Percentiles rank a stretch among this genome's conserved stretches.
Conservation (phyloP, 2,113 vertebrate genomes). For the Rhineura floridana region DNA sequence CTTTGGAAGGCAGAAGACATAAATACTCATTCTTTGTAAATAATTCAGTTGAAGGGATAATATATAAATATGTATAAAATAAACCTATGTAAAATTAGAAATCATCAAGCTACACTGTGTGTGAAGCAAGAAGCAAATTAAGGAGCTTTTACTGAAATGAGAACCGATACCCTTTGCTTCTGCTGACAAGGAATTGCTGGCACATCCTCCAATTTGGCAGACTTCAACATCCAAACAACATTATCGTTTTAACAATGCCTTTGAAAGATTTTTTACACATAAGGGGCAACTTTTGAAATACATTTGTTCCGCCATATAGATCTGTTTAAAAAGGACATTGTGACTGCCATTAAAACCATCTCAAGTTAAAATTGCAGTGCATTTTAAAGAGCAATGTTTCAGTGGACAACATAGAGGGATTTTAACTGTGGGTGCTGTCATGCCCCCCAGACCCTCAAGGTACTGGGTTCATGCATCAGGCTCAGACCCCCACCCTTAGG, state of each 20-base stretch:
- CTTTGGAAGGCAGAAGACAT: not conserved
- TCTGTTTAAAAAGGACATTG: not conserved
- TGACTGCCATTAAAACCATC: not conserved
- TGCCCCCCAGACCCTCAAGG: no score
- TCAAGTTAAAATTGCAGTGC: not conserved
- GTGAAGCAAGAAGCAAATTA: conserved; percentile 21
- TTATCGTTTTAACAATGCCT: not conserved
- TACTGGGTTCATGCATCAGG: no score
- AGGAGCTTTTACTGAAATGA: not conserved
- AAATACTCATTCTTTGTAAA: not conserved
- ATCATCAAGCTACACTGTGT: not conserved
- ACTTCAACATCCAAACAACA: not conserved
- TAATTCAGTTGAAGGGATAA: not conserved
- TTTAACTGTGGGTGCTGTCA: no score
- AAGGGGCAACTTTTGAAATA: not conserved
- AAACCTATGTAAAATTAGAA: not conserved
- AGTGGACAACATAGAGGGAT: not conserved
- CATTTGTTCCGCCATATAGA: not conserved
- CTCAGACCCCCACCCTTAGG: no score
- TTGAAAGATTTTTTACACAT: not conserved
- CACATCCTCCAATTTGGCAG: not conserved
- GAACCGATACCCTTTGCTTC: not conserved
- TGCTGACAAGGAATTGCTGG: not conserved
- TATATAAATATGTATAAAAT: not conserved
- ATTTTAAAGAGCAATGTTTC: not conserved